A percentile compares a stretch with the other conserved stretches of the same genome.
Conservation (phyloP, 2,888 invertebrate genomes). For the Encarsia formosa region DNA sequence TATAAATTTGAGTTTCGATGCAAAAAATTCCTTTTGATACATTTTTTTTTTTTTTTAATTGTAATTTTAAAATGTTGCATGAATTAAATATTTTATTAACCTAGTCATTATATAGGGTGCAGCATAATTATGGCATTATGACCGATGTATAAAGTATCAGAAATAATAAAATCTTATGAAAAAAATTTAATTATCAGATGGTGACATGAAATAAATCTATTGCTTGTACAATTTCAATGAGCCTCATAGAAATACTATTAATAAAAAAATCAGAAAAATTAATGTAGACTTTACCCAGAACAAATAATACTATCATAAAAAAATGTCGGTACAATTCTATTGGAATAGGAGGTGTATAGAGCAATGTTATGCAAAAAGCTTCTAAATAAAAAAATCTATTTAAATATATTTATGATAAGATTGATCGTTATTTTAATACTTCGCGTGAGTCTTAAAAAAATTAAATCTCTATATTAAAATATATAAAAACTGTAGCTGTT, state of each 20-base stretch:
- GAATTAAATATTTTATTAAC: slow-evolving; percentile 41
- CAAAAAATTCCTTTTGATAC: slow-evolving; percentile 34
- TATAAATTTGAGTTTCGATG: slow-evolving; percentile 29
- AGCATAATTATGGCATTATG: slow-evolving; percentile 28
- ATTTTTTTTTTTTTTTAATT: slow-evolving; percentile 36
- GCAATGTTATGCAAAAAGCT: slow-evolving; percentile 44
- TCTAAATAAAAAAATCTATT: slow-evolving; percentile 44
- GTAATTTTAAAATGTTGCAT: slow-evolving; percentile 35
- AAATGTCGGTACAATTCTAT: slow-evolving; percentile 36
- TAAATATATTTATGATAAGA: slow-evolving; percentile 35
- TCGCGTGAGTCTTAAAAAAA: slow-evolving; percentile 21
- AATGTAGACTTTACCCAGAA: slow-evolving; percentile 15
- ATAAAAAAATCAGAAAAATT: slow-evolving; percentile 10
- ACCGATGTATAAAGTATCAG: slow-evolving; percentile 14
- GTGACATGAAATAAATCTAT: slow-evolving; percentile 14
- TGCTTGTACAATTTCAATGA: slow-evolving; percentile 25
- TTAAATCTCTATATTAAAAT: slow-evolving; percentile 18
- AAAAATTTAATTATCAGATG: slow-evolving; percentile 4
- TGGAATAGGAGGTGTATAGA: slow-evolving; percentile 41
- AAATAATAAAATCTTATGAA: not conserved
- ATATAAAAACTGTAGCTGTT: slow-evolving; percentile 17
- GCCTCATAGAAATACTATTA: slow-evolving; percentile 6
- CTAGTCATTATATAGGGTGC: slow-evolving; percentile 42
- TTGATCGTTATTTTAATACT: slow-evolving; percentile 29
- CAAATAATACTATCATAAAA: slow-evolving; percentile 18